A percentile compares a stretch with the other conserved stretches of the same genome.
phyloP scores from a whole-genome alignment of 2,113 vertebrate species.

The Dasyurus viverrinus region DNA sequence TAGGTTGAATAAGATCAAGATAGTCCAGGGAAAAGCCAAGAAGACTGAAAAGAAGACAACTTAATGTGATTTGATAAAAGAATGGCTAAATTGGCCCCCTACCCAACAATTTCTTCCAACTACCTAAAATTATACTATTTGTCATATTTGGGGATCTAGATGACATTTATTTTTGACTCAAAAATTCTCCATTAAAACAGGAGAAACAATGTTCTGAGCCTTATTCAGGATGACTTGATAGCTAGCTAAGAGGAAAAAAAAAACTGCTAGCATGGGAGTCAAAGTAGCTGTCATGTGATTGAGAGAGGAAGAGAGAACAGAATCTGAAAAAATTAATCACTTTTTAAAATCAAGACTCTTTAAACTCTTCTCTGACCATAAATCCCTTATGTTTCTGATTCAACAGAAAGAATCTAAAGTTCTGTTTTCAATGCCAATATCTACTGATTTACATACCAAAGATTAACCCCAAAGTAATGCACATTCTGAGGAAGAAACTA shows the following conservation, averaged over 20 bases:
- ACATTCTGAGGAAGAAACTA: background rate
- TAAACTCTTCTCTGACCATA: background rate
- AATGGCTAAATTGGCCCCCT: background rate
- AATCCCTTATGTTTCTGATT: background rate
- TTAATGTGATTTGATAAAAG: background rate
- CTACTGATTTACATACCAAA: background rate
- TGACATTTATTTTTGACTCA: background rate
- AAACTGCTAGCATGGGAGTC: background rate
- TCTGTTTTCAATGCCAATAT: background rate
- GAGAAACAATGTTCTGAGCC: background rate
- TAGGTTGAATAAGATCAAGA: background rate
- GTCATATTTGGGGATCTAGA: background rate
- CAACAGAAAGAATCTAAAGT: background rate
- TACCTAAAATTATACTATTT: background rate
- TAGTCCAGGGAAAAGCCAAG: background rate
- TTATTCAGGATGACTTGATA: background rate
- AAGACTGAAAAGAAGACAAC: background rate
- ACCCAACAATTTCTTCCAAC: background rate
- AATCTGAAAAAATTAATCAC: background rate
- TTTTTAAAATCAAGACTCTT: background rate
- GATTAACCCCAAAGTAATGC: slow-evolving; percentile 1
- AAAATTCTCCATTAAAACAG: background rate
- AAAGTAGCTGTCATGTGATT: background rate
- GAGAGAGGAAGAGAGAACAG: background rate
- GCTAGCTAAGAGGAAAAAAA: background rate